Evolutionary conservation across 2,888 invertebrate species (phyloP).

Genomic region (Balanococcus diminutus): DNA sequence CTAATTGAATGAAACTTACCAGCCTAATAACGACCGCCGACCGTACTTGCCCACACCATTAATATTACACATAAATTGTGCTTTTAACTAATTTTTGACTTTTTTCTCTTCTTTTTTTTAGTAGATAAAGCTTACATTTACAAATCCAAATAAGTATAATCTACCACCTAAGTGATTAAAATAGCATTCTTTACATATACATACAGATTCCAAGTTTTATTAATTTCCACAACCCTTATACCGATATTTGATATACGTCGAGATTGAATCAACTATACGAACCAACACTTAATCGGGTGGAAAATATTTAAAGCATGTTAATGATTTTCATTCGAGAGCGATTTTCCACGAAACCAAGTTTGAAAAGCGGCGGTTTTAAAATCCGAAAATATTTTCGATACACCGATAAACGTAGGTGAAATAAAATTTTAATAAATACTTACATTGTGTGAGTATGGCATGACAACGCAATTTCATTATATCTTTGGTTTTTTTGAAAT

Average conservation of each 20-base stretch:
- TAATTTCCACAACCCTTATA: conserved; percentile 34
- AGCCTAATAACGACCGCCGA: neutral
- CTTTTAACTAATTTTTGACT: conserved; percentile 18
- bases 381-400: neutral
- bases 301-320: conserved; percentile 40
- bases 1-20: neutral
- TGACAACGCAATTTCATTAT: conserved; percentile 83
- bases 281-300: neutral
- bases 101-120: neutral
- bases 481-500: conserved; percentile 82
- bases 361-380: conserved; percentile 10
- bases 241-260: neutral
- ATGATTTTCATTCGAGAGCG: conserved; percentile 24
- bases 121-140: conserved; percentile 39
- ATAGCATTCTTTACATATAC: conserved; percentile 36
- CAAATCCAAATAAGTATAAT: conserved; percentile 35
- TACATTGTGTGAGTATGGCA: conserved; percentile 88
- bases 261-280: neutral
- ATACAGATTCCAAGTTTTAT: conserved; percentile 39
- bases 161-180: conserved; percentile 39
- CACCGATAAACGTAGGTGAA: neutral
- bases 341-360: conserved; percentile 7
- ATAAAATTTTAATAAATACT: conserved; percentile 65
- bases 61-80: conserved; percentile 32
- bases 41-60: conserved; percentile 16